Percentiles rank a stretch among this genome's conserved stretches.
Evolutionary conservation across 1,140 invertebrate species (phyloP).

Genomic region (Penaeus indicus): DNA sequence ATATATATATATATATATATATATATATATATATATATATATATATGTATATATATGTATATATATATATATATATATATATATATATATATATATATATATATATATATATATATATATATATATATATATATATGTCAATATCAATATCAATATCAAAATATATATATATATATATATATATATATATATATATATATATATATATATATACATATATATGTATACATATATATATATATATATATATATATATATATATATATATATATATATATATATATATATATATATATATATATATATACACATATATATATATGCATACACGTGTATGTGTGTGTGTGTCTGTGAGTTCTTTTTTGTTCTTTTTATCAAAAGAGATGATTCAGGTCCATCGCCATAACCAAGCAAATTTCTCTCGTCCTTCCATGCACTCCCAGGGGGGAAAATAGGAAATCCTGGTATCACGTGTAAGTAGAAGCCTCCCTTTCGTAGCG

Average conservation of each 20-base stretch:
- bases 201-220: neutral
- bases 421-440: conserved; percentile 32
- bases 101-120: neutral
- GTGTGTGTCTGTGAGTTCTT: neutral
- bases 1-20: neutral
- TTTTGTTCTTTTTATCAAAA: neutral
- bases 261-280: too few species aligned
- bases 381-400: neutral
- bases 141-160: neutral
- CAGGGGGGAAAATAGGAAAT: conserved; percentile 49
- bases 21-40: too few species aligned
- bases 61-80: too few species aligned
- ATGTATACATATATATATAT: too few species aligned
- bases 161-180: too few species aligned
- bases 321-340: neutral
- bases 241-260: too few species aligned
- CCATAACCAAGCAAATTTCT: conserved; percentile 21
- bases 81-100: too few species aligned
- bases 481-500: neutral
- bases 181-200: too few species aligned
- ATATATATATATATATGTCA: too few species aligned
- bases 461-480: conserved; percentile 66
- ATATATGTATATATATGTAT: too few species aligned
- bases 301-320: too few species aligned
- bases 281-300: too few species aligned